phyloP scores from a whole-genome alignment of 2,113 vertebrate species.

The Galbula dea region DNA sequence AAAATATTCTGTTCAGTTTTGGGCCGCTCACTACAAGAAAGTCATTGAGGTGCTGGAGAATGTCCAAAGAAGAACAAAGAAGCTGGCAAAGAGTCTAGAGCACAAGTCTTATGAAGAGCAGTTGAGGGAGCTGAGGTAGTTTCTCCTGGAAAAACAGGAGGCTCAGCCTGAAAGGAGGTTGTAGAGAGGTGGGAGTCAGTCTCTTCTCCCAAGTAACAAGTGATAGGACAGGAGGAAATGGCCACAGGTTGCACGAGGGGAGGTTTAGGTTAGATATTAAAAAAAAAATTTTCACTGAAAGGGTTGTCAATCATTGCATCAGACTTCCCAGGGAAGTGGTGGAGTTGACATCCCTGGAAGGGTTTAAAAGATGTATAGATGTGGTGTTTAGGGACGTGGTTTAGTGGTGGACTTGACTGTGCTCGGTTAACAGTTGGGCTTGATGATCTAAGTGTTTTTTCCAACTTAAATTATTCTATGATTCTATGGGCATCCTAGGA shows the following conservation, averaged over 20 bases:
- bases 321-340: not conserved
- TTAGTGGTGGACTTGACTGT: not conserved
- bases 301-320: not conserved
- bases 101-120: not conserved
- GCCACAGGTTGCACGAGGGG: not conserved
- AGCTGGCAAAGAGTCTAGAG: not conserved
- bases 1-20: not conserved
- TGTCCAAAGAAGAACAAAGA: not conserved
- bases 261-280: not conserved
- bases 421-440: not conserved
- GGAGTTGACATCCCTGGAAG: not conserved
- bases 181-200: not conserved
- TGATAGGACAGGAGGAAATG: not conserved
- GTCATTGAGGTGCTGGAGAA: not conserved
- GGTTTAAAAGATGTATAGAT: not conserved
- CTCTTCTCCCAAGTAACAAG: not conserved
- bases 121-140: not conserved
- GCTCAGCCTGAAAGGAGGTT: too few relatives aligned
- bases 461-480: not conserved
- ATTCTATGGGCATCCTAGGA: not conserved
- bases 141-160: not conserved
- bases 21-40: not conserved
- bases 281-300: not conserved
- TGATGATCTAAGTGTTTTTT: not conserved
- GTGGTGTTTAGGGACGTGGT: not conserved